Evolutionary conservation across 2,888 invertebrate species (phyloP), one percentile per base, ranked within the genome.

Genomic region (Mallateleia sp.): DNA sequence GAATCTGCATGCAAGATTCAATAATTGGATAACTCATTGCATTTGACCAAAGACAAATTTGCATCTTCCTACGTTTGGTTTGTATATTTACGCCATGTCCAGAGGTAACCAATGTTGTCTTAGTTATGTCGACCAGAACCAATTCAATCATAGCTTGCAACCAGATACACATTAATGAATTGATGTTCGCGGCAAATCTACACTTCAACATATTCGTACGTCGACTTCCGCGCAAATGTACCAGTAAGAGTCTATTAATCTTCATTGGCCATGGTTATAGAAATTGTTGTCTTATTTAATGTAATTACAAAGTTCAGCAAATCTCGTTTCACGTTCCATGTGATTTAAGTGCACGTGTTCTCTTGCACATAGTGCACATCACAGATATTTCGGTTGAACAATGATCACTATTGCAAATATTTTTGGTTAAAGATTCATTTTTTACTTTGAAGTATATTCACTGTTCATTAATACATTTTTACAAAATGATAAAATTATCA

Each of bases 81-180:
- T 56, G 34, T 60, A 69, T 58, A 78, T 77, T 77, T 71, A 54
- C 71, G 58, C 62, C 77, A 62, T 83, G 71, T 78, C 71, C 78
- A 72, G 42, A 64, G 71, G 42, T 69, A 72, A 78, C 64, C 60
- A 84, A 79, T 72, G 56, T 84, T 79, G 58, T 66, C 74, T 84
- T 58, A 77, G 72, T 72, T 45, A 67, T 34, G 66, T 42, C 52
- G 18, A 24, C 56, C 45, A 45, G 74, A 79, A 62, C 34, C 74
- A 85, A 74, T 79, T 85, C 74, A 66, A 79, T 85, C 72, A 77
- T 78, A 38, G 62, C 77, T 64, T 66, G 34, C 32, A 66, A 52
- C 47, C 25, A 32, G 38, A 71, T 22, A 71, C 64, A 80, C 66
- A 77, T 64, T 18, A 15, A 75, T 45, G 42, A 11, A 62, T 74